Evolutionary conservation across 2,888 invertebrate genomes (phyloP).

Genomic region (Trissolcus brochymenae): DNA sequence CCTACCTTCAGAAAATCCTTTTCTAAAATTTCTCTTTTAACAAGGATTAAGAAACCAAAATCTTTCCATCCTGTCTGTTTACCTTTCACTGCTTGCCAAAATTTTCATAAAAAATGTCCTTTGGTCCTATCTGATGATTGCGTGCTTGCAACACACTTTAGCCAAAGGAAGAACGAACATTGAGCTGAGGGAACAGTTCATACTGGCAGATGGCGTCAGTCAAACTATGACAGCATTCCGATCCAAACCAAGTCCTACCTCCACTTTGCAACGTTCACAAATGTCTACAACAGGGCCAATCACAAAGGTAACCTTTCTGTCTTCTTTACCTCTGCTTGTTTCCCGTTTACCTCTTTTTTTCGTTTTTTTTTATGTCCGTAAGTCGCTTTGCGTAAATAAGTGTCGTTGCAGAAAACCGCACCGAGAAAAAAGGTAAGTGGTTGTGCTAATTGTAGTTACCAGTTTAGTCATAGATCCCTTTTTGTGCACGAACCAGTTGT

Average conservation of each 20-base stretch:
- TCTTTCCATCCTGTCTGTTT: neutral
- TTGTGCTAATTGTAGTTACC: neutral
- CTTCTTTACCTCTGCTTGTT: conserved; percentile 9
- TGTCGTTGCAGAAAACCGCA: neutral
- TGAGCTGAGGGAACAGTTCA: conserved; percentile 99
- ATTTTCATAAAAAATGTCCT: conserved; percentile 47
- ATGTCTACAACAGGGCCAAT: conserved; percentile 90
- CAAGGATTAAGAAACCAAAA: neutral
- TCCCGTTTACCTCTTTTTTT: conserved; percentile 13
- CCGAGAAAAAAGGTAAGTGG: conserved; percentile 10
- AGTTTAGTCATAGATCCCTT: neutral
- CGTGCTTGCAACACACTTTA: conserved; percentile 80
- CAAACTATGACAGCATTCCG: conserved; percentile 99
- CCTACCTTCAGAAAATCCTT: too few species aligned
- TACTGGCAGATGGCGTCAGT: conserved; percentile 97
- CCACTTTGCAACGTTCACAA: conserved; percentile 81
- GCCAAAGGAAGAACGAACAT: conserved; percentile 99
- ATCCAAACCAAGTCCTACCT: conserved; percentile 92
- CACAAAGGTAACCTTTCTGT: conserved; percentile 86
- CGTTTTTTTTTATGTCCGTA: neutral
- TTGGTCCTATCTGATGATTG: conserved; percentile 66
- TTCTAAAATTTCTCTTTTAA: too few species aligned
- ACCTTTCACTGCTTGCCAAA: neutral
- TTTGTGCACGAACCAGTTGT: conserved; percentile 55
- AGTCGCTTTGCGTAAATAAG: neutral